Conservation (phyloP, 2,888 invertebrate genomes). For the Campopleginae sp. region DNA sequence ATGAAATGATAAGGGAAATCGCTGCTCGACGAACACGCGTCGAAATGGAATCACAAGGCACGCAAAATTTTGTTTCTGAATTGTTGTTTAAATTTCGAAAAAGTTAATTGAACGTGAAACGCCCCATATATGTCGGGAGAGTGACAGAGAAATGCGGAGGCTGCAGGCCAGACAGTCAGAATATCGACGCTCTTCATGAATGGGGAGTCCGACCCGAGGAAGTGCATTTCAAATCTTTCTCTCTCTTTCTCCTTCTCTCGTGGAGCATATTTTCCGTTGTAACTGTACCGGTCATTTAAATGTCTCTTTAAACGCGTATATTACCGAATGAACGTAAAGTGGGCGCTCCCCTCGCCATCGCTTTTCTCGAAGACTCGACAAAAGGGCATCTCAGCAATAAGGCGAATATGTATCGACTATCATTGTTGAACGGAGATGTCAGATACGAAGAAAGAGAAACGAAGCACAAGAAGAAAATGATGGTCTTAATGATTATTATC, state of each 20-base stretch:
- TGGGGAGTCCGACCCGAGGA: slow-evolving; percentile 48
- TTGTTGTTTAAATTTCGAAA: not conserved
- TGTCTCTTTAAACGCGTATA: slow-evolving; percentile 62
- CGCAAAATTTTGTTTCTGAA: not conserved
- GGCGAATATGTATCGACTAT: slow-evolving; percentile 20
- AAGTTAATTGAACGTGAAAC: not conserved
- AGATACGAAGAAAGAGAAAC: slow-evolving; percentile 9
- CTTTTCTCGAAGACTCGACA: not conserved
- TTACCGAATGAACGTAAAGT: slow-evolving; percentile 64
- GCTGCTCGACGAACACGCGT: not conserved
- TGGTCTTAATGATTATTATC: slow-evolving; percentile 15
- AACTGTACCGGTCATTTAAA: slow-evolving; percentile 64
- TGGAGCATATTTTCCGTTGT: slow-evolving; percentile 49
- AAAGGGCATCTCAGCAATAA: not conserved
- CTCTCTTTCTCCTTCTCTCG: slow-evolving; percentile 33
- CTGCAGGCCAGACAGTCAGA: slow-evolving; percentile 51
- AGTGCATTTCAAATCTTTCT: slow-evolving; percentile 52
- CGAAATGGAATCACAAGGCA: not conserved
- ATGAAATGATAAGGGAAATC: not conserved
- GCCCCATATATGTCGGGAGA: slow-evolving; percentile 12
- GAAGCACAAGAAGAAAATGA: slow-evolving; percentile 47
- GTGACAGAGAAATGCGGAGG: slow-evolving; percentile 35
- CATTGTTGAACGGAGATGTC: slow-evolving; percentile 21
- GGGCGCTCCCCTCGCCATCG: slow-evolving; percentile 15
- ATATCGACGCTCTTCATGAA: slow-evolving; percentile 59